Conservation (phyloP, 2,888 invertebrate genomes). For the Deilephila porcellus region DNA sequence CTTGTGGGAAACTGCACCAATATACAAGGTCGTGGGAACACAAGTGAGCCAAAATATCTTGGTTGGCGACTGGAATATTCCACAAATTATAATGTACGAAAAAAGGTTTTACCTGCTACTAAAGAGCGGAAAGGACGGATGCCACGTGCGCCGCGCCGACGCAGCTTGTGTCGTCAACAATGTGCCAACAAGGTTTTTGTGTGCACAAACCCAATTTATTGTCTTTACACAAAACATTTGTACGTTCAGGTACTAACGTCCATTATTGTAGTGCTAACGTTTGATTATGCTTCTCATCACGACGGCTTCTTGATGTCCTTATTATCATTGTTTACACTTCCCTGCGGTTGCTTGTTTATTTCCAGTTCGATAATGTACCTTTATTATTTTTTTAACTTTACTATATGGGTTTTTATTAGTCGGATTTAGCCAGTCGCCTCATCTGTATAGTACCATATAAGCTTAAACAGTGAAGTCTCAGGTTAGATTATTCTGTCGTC, state of each 20-base stretch:
- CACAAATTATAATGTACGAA: conserved; percentile 64
- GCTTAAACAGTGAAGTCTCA: no score
- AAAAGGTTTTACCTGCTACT: conserved; percentile 80
- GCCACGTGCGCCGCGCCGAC: conserved; percentile 74
- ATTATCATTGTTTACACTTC: conserved; percentile 26
- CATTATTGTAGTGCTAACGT: conserved; percentile 31
- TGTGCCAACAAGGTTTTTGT: conserved; percentile 32
- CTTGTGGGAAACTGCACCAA: background rate
- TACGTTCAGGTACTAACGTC: conserved; percentile 36
- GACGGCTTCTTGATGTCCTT: conserved; percentile 24
- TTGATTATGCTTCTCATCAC: conserved; percentile 21
- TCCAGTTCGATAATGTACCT: background rate
- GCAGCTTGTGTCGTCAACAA: conserved; percentile 34
- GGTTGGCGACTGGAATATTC: conserved; percentile 70
- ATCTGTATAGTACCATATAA: no score
- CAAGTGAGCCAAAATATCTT: conserved; percentile 57
- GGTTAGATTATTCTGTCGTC: no score
- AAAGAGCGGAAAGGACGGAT: conserved; percentile 78
- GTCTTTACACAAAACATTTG: conserved; percentile 42
- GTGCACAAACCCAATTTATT: conserved; percentile 40
- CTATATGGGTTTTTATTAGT: no score
- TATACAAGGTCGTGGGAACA: conserved; percentile 54
- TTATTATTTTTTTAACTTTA: background rate
- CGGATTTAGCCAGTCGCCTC: no score
- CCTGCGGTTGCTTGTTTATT: background rate